phyloP scores from a whole-genome alignment of 2,797 vertebrate species.

The Gymnopithys bicolor region DNA sequence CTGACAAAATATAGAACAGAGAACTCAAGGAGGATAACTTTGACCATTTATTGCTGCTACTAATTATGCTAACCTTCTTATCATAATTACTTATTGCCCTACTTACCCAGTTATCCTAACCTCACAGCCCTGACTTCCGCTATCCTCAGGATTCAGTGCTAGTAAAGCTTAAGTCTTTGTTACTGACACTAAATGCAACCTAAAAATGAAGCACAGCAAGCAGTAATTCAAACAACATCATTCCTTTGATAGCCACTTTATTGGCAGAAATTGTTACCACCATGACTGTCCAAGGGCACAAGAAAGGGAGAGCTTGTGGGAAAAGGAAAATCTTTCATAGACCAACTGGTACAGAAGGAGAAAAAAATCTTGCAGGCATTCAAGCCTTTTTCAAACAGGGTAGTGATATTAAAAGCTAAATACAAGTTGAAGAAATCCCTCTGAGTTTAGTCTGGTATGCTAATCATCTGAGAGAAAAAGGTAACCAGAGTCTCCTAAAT shows the following conservation, averaged over 20 bases:
- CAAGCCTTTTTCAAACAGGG: neutral
- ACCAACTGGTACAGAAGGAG: neutral
- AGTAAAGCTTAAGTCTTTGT: constrained; percentile 30
- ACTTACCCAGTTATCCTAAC: constrained; percentile 48
- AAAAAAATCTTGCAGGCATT: neutral
- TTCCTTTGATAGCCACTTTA: neutral
- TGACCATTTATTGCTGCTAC: constrained; percentile 26
- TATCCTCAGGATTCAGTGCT: neutral
- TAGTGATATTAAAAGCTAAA: neutral
- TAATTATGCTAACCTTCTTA: constrained; percentile 65
- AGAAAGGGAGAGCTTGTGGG: neutral
- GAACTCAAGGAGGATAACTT: constrained; percentile 35
- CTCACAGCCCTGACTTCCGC: constrained; percentile 37
- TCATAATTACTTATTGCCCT: constrained; percentile 66
- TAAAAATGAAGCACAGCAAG: neutral
- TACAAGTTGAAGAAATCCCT: neutral
- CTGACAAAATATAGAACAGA: constrained; percentile 27
- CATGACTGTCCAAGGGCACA: neutral
- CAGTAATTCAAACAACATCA: neutral
- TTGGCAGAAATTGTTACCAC: neutral
- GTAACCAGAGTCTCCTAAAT: neutral
- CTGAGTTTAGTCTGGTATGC: neutral
- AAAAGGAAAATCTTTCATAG: neutral
- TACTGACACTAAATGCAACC: constrained; percentile 22
- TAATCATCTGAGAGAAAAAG: neutral